Conservation (phyloP, 2,113 vertebrate species). For the Apaloderma vittatum region DNA sequence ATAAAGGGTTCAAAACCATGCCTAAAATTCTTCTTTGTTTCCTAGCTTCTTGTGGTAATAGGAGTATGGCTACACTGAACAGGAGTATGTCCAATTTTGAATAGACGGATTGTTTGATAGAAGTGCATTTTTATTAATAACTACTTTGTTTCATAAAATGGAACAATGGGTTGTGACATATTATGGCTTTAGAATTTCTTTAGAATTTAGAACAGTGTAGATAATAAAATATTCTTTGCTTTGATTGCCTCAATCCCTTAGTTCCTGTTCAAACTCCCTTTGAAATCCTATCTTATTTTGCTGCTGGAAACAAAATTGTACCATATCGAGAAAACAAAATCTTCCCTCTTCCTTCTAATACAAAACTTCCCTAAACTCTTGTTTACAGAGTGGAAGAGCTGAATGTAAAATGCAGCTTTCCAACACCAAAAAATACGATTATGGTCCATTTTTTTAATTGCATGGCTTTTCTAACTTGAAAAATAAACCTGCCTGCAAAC, state of each 20-base stretch:
- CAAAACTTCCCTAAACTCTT: background rate
- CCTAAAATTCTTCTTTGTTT: background rate
- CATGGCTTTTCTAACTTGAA: background rate
- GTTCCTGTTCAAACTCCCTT: background rate
- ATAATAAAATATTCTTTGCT: background rate
- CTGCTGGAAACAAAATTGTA: background rate
- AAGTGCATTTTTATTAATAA: background rate
- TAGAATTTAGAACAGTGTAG: background rate
- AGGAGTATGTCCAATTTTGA: background rate
- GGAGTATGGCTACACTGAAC: background rate
- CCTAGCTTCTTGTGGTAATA: background rate
- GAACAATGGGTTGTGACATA: background rate
- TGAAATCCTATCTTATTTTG: slow-evolving; percentile 11
- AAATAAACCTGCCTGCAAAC: background rate
- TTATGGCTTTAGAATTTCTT: background rate
- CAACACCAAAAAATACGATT: background rate
- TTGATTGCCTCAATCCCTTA: background rate
- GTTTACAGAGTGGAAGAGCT: background rate
- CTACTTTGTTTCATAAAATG: slow-evolving; percentile 13
- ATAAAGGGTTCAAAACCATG: background rate
- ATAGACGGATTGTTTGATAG: background rate
- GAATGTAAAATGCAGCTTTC: background rate
- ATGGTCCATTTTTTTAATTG: background rate
- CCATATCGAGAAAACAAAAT: background rate
- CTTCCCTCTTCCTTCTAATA: background rate